A percentile compares a stretch with the other conserved stretches of the same genome.
Evolutionary conservation across 92 coral and sea anemone genomes (phyloP).

Genomic region (Desmophyllum pertusum): DNA sequence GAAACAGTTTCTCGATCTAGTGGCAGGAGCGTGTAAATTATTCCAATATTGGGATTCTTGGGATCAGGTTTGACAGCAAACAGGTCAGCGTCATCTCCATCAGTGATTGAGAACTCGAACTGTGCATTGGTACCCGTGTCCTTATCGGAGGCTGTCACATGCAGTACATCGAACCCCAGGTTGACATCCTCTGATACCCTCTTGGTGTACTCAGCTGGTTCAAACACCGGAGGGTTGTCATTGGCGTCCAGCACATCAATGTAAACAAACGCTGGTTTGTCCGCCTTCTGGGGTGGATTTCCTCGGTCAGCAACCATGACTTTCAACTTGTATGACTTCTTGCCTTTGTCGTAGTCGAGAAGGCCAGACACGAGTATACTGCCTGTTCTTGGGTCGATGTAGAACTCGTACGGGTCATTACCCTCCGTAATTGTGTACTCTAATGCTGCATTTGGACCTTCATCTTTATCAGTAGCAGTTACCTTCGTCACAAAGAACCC

Average conservation of each 20-base stretch:
- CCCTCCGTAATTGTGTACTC: slow-evolving; percentile 78
- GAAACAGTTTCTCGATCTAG: slow-evolving; percentile 83
- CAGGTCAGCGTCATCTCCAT: slow-evolving; percentile 79
- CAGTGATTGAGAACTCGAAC: slow-evolving; percentile 58
- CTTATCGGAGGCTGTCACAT: slow-evolving; percentile 73
- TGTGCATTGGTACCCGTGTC: slow-evolving; percentile 80
- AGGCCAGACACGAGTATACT: slow-evolving; percentile 87
- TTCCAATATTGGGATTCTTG: slow-evolving; percentile 69
- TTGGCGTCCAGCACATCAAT: slow-evolving; percentile 83
- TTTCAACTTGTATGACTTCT: slow-evolving; percentile 70
- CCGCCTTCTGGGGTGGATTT: slow-evolving; percentile 40
- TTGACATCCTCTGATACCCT: slow-evolving; percentile 60
- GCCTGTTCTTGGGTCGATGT: slow-evolving; percentile 85
- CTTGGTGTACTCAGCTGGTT: slow-evolving; percentile 67
- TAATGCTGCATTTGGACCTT: slow-evolving; percentile 80
- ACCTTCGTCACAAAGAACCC: slow-evolving; percentile 74
- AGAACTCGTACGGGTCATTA: slow-evolving; percentile 81
- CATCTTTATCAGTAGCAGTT: slow-evolving; percentile 76
- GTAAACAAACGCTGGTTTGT: slow-evolving; percentile 58
- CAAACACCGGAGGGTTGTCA: slow-evolving; percentile 88
- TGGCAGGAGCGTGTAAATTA: slow-evolving; percentile 61
- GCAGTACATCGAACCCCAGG: slow-evolving; percentile 56
- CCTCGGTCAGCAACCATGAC: slow-evolving; percentile 85
- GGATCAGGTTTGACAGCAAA: slow-evolving; percentile 67
- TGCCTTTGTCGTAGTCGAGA: slow-evolving; percentile 76